Conservation (phyloP, 1,140 invertebrate genomes). For the Penaeus vannamei region DNA sequence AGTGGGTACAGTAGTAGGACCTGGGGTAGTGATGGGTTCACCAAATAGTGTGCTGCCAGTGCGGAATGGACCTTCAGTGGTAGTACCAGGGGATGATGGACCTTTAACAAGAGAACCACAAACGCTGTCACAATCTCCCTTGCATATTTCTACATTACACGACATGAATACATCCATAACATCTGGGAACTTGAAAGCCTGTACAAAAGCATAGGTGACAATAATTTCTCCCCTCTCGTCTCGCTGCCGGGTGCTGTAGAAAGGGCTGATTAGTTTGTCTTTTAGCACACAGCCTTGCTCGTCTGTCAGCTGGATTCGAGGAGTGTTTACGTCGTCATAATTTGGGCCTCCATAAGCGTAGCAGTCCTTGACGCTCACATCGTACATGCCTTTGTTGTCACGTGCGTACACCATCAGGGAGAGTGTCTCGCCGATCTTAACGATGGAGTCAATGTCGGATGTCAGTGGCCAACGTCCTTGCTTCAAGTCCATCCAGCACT, state of each 20-base stretch:
- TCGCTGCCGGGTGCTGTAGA: slow-evolving; percentile 67
- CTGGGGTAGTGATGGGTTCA: slow-evolving; percentile 57
- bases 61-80: slow-evolving; percentile 54
- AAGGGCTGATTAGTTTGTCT: slow-evolving; percentile 69
- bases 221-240: slow-evolving; percentile 64
- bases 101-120: slow-evolving; percentile 41
- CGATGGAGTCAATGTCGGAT: slow-evolving; percentile 76
- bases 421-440: slow-evolving; percentile 81
- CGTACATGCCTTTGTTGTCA: slow-evolving; percentile 78
- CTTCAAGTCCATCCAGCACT: slow-evolving; percentile 86
- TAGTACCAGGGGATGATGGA: not conserved
- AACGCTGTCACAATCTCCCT: slow-evolving; percentile 69
- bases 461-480: slow-evolving; percentile 84
- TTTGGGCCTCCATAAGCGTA: slow-evolving; percentile 65
- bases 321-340: slow-evolving; percentile 57
- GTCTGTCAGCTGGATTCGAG: slow-evolving; percentile 70
- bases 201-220: slow-evolving; percentile 70
- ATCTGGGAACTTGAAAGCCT: slow-evolving; percentile 72
- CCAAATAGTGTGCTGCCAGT: slow-evolving; percentile 66
- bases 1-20: slow-evolving; percentile 32
- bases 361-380: slow-evolving; percentile 75
- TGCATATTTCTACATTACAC: slow-evolving; percentile 72
- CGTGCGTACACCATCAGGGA: slow-evolving; percentile 82
- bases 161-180: slow-evolving; percentile 71
- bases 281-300: slow-evolving; percentile 71